A percentile compares a stretch with the other conserved stretches of the same genome.
Conservation (phyloP, 92 coral and sea anemone genomes). For the Muricea muricata region DNA sequence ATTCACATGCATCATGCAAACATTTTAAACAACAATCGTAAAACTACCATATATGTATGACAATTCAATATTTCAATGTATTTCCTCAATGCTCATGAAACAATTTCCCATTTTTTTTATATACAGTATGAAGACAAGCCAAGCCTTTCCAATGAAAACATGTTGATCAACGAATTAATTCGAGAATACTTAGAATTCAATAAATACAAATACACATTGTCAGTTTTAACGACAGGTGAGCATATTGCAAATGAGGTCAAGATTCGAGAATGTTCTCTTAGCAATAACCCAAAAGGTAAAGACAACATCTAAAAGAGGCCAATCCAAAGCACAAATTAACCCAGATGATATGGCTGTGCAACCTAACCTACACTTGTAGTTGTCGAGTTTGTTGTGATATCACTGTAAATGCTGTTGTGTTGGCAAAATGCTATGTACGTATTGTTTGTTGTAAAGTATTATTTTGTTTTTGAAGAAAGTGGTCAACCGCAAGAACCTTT, state of each 20-base stretch:
- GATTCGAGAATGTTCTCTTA: background rate
- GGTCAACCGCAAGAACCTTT: conserved; percentile 94
- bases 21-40: too few species aligned
- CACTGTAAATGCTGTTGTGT: too few species aligned
- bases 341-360: too few species aligned
- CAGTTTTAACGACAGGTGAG: conserved; percentile 93
- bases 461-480: conserved; percentile 66
- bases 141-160: conserved; percentile 89
- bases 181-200: conserved; percentile 95
- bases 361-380: too few species aligned
- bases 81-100: too few species aligned
- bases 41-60: too few species aligned
- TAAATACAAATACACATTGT: conserved; percentile 93
- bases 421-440: too few species aligned
- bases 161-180: conserved; percentile 93
- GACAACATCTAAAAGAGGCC: background rate
- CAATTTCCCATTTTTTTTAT: too few species aligned
- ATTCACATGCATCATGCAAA: too few species aligned
- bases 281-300: background rate
- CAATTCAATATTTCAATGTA: too few species aligned
- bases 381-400: too few species aligned
- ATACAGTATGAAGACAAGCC: conserved; percentile 87
- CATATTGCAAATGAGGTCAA: background rate
- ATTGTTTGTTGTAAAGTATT: background rate
- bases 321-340: too few species aligned